These are phyloP conservation scores for Accipiter cooperii DNA, from an alignment of 2,113 vertebrate genomes.

Conservation along the genomic window DNA sequence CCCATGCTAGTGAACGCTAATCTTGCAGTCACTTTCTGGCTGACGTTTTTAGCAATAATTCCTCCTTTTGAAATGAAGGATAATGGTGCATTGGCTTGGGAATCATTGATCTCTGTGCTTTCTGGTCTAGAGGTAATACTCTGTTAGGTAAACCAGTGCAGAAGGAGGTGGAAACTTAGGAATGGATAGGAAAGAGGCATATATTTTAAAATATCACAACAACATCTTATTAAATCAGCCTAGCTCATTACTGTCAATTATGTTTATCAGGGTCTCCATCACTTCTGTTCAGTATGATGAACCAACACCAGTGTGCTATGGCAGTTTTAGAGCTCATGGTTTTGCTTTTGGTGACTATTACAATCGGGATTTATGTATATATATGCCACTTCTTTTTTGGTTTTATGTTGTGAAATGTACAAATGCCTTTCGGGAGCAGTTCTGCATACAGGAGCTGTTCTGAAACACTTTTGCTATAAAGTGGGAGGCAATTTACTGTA, in stretches of 20 bases:
- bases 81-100: neutral
- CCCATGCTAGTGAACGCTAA: neutral
- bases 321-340: neutral
- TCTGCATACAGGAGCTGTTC: constrained; percentile 31
- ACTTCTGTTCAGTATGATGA: neutral
- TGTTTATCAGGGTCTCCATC: neutral
- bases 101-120: neutral
- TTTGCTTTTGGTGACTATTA: neutral
- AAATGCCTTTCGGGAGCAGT: neutral
- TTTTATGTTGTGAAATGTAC: neutral
- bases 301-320: neutral
- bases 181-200: neutral
- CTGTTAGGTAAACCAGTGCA: neutral
- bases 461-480: constrained; percentile 21
- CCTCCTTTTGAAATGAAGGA: neutral
- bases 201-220: neutral
- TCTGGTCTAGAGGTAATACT: neutral
- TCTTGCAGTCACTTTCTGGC: neutral
- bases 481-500: constrained; percentile 64
- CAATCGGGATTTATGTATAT: neutral
- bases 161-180: neutral
- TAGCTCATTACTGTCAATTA: neutral
- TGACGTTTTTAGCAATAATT: neutral
- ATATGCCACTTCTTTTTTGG: neutral
- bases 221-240: neutral